Evolutionary conservation across 2,797 vertebrate species (phyloP), one percentile per base, ranked within the genome.

Genomic region (Spheniscus humboldti): DNA sequence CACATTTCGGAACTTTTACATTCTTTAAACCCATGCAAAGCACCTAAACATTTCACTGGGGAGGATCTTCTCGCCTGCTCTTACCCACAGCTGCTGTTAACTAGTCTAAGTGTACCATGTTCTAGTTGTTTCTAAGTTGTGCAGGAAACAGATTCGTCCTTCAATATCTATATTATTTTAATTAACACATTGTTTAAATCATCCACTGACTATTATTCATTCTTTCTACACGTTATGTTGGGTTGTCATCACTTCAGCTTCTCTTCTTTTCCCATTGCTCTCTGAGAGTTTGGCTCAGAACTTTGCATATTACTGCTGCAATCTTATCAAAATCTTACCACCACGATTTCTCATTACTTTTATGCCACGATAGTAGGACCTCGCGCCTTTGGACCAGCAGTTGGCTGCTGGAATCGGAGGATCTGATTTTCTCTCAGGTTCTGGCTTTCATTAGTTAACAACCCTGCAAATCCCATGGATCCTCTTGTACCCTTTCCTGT

Each of bases 21-120:
- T 24, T 30, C 76, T 37, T 62, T 48, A 74, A 75, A 37, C 50
- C 25, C 7, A 18, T 9, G 18, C n/a, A 64, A 69, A 48, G 25
- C 50, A 37, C 69, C 27, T 22, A 2, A 69, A 8, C 19, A 1
- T 35, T 39, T 57, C n/a, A 4, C 63, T 11, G 16, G 15, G n/a
- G 23, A 48, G 24, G n/a, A 30, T 19, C 27, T 39, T 27, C 30
- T 48, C 9, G 5, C n/a, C 57, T 57, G 3, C 45, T 10, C 31
- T 64, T 13, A 19, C 57, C 57, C 66, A 15, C 35, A 52, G 74
- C 74, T 74, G 68, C 68, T 63, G 19, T n/a, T 13, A 45, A 20
- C 55, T 6, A 37, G 10, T 11, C n/a, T 14, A 30, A 80, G 45
- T 0, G 0, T n/a, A 27, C n/a, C 63, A 6, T 1, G 28, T 25